Conservation (phyloP, 2,888 invertebrate species). For the Drosophila leonis region DNA sequence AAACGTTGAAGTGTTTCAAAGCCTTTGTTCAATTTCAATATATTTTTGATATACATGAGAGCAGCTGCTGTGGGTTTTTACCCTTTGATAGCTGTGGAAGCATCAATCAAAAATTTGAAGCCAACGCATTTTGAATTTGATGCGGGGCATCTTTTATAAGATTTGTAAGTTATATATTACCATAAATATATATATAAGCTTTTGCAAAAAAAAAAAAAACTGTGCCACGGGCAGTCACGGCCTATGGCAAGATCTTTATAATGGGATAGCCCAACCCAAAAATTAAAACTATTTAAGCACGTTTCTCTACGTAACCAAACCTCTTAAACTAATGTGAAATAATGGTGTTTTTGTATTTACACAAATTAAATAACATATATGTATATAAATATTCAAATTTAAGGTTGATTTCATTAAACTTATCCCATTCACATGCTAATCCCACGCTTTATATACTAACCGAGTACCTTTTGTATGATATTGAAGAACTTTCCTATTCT, state of each 20-base stretch:
- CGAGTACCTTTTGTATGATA: conserved; percentile 64
- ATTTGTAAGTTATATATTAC: conserved; percentile 13
- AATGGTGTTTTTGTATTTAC: background rate
- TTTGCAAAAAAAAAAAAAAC: conserved; percentile 39
- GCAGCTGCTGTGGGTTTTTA: conserved; percentile 13
- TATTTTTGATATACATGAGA: conserved; percentile 44
- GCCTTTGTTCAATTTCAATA: conserved; percentile 32
- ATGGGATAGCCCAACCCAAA: conserved; percentile 43
- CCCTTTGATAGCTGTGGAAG: conserved; percentile 12
- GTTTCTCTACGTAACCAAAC: conserved; percentile 12
- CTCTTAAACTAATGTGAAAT: background rate
- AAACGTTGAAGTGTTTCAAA: background rate
- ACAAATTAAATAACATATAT: background rate
- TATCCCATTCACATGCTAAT: conserved; percentile 11
- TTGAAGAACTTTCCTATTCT: conserved; percentile 76
- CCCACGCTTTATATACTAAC: conserved; percentile 49
- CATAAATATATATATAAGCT: conserved; percentile 28
- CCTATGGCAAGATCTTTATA: conserved; percentile 35
- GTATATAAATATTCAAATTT: background rate
- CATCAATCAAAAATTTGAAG: conserved; percentile 64
- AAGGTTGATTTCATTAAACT: background rate
- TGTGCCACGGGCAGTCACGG: conserved; percentile 59
- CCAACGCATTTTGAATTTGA: conserved; percentile 54
- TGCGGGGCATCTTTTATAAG: conserved; percentile 55
- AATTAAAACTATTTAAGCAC: background rate